phyloP scores from a whole-genome alignment of 2,888 invertebrate species.

The Urechis unicinctus region DNA sequence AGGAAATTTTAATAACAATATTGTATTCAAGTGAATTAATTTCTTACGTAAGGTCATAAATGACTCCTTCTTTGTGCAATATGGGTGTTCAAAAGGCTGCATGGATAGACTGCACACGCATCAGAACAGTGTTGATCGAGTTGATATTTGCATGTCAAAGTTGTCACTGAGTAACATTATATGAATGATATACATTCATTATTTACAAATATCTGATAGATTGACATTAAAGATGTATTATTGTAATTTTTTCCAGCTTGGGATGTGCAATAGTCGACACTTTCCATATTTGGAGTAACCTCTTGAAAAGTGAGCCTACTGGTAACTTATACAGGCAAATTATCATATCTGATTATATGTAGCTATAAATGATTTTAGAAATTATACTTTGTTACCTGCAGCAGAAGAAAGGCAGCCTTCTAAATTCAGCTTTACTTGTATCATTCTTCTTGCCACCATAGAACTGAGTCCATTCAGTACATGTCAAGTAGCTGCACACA shows the following conservation, averaged over 20 bases:
- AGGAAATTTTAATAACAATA: too few species aligned
- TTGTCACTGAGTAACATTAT: too few species aligned
- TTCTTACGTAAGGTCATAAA: slow-evolving; percentile 71
- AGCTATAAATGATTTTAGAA: not conserved
- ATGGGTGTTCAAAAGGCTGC: slow-evolving; percentile 86
- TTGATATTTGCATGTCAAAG: too few species aligned
- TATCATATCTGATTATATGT: not conserved
- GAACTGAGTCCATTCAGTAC: slow-evolving; percentile 49
- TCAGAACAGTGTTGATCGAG: too few species aligned
- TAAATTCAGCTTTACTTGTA: slow-evolving; percentile 67
- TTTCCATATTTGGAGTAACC: too few species aligned
- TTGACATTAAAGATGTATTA: too few species aligned
- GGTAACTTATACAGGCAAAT: not conserved
- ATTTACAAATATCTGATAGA: too few species aligned
- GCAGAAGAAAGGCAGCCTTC: slow-evolving; percentile 85
- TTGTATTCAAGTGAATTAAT: too few species aligned
- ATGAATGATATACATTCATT: too few species aligned
- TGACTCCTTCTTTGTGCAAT: slow-evolving; percentile 91
- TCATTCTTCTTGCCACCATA: slow-evolving; percentile 57
- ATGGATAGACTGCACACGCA: slow-evolving; percentile 75
- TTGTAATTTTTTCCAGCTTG: too few species aligned
- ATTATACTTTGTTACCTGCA: slow-evolving; percentile 57
- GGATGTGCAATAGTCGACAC: too few species aligned
- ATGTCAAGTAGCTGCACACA: slow-evolving; percentile 45
- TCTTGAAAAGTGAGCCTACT: too few species aligned